These are phyloP conservation scores for Lathamus discolor DNA, from an alignment of 2,113 vertebrate genomes.

Conservation along the genomic window DNA sequence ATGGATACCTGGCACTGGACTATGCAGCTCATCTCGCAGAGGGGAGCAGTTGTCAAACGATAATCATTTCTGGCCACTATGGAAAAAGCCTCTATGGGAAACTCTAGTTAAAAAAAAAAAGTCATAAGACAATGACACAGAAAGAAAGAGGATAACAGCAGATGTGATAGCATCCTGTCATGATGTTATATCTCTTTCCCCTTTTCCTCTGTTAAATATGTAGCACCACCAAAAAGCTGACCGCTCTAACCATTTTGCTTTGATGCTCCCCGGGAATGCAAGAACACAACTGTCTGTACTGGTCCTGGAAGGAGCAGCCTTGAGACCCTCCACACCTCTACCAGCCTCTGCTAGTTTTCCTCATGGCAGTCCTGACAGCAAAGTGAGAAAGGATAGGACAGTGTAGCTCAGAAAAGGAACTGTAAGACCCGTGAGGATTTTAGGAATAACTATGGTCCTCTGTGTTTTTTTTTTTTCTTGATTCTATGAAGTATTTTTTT, in stretches of 20 bases:
- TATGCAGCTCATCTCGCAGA: not conserved
- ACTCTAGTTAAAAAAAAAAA: not conserved
- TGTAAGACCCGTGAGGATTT: not conserved
- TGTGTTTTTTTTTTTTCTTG: accelerated
- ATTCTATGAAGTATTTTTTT: not conserved
- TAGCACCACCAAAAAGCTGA: not conserved
- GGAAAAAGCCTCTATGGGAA: not conserved
- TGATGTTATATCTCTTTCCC: not conserved
- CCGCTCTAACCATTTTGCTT: not conserved
- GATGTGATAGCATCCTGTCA: not conserved
- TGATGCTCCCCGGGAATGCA: not conserved
- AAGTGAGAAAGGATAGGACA: not conserved
- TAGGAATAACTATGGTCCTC: not conserved
- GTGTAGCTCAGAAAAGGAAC: not conserved
- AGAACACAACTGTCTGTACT: not conserved
- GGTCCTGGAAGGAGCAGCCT: not conserved
- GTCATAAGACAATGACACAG: accelerated
- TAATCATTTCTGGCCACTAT: not conserved
- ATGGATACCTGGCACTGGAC: constrained; percentile 17
- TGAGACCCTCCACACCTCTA: not conserved
- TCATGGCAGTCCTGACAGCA: not conserved
- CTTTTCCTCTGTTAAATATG: not conserved
- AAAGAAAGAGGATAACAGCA: not conserved
- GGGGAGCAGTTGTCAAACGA: not conserved
- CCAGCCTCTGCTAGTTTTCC: not conserved